phyloP scores from a whole-genome alignment of 2,888 invertebrate species.

The Macrosiphum euphorbiae region DNA sequence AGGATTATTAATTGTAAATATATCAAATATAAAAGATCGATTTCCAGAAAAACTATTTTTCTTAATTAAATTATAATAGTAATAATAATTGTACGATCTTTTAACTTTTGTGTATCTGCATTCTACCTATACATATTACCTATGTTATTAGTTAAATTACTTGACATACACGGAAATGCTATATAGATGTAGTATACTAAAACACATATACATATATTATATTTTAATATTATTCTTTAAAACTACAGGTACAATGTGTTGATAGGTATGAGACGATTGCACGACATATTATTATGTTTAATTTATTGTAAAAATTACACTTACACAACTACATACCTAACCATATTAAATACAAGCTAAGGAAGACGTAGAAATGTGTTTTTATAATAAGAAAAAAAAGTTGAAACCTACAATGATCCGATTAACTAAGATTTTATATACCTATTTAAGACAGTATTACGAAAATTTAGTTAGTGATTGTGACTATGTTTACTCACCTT shows the following conservation, averaged over 20 bases:
- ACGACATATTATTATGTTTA: slow-evolving; percentile 16
- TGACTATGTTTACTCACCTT: not conserved
- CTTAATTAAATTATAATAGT: not conserved
- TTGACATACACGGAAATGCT: not conserved
- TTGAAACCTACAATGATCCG: not conserved
- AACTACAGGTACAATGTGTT: not conserved
- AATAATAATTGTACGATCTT: not conserved
- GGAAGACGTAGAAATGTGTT: not conserved
- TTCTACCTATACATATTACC: not conserved
- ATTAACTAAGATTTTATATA: not conserved
- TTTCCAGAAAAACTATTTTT: not conserved
- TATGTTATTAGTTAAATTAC: not conserved
- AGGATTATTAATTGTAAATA: not conserved
- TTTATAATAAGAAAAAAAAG: not conserved
- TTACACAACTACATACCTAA: not conserved
- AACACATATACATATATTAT: not conserved
- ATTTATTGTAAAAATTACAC: slow-evolving; percentile 1
- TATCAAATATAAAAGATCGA: not conserved
- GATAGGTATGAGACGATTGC: not conserved
- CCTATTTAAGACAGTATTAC: not conserved
- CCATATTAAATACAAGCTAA: not conserved
- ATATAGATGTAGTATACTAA: not conserved
- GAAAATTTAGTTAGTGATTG: not conserved
- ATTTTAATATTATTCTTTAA: not conserved
- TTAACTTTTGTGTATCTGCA: not conserved